Base-by-base conservation (phyloP, 1,140 invertebrate genomes). In the Planococcus citri region DNA sequence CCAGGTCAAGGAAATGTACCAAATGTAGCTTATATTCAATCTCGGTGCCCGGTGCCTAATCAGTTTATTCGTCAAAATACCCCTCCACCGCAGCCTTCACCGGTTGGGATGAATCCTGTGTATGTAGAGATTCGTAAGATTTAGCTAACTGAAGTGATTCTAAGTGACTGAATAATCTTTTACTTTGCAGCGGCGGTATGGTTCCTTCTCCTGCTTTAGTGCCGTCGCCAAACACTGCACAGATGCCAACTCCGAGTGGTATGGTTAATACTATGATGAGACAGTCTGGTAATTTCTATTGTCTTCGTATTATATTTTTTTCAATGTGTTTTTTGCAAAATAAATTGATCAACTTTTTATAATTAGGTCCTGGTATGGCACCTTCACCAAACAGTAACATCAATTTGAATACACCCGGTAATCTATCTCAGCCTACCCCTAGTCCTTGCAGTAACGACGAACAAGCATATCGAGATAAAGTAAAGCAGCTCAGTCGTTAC, bases 401-500 rank as follows among this genome's bases (percentile, higher is more conserved):
- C 51, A 88, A 88, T 0, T 79, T 92, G 8, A 91, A 94, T 77
- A 93, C 88, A 27, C 90, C 89, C 0, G 86, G 86, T 27, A 87
- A 88, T 27, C 82, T 83, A 1, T 71, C 70, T 24, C 69, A 68
- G 22, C 84, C 85, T 1, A 86, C 83, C 1, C 86, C 87, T 17
- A 88, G 87, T 79, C 88, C 87, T 0, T 81, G 80, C 74, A 71
- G 78, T 69, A 78, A 85, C 77, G 93, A 96, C 74, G 93, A 96
- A 74, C 90, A 91, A 68, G 87, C 88, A 0, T 97, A 96, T 75
- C 79, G 92, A 70, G 94, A 96, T 74, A 97, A 96, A 80, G 87
- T 96, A 41, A 84, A 90, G 29, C 91, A 95, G 75, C 80, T 97
- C 3, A 91, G 88, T 74, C 95, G 94, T 78, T 97, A 94, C 76